These are phyloP conservation scores for Micrasema longulum DNA, from an alignment of 1,140 invertebrate species.

Conservation along the genomic window DNA sequence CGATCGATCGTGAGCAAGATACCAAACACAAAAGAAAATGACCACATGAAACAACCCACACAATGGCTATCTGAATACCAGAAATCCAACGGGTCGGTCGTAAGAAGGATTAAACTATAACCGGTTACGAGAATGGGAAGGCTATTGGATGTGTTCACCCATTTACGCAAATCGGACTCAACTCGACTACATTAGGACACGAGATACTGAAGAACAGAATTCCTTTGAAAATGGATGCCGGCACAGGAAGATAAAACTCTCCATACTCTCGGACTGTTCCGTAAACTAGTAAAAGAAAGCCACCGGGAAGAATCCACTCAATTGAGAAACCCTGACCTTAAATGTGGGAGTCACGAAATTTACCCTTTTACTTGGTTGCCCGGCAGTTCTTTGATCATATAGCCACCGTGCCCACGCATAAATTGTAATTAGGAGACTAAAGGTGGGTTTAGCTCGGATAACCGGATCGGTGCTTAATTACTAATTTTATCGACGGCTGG, in stretches of 20 bases:
- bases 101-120: too few species aligned
- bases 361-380: slow-evolving; percentile 11
- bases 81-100: too few species aligned
- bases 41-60: slow-evolving; percentile 7
- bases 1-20: slow-evolving; percentile 12
- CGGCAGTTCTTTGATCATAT: neutral
- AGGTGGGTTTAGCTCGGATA: slow-evolving; percentile 33
- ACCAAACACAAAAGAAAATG: slow-evolving; percentile 19
- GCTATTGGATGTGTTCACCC: neutral
- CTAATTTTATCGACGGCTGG: slow-evolving; percentile 37
- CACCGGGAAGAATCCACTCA: neutral
- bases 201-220: slow-evolving; percentile 1
- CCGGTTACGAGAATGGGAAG: too few species aligned
- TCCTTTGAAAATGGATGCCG: slow-evolving; percentile 20
- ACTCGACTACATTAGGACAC: slow-evolving; percentile 8
- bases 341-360: neutral
- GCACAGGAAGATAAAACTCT: slow-evolving; percentile 3
- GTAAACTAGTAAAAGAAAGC: neutral
- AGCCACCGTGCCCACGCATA: neutral
- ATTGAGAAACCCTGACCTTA: neutral
- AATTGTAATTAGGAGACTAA: slow-evolving; percentile 36
- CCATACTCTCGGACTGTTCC: neutral
- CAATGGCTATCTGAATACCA: neutral
- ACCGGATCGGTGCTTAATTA: slow-evolving; percentile 36
- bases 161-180: neutral